Conservation (phyloP, 2,888 invertebrate species). For the Vannuccia rotundouncinata region DNA sequence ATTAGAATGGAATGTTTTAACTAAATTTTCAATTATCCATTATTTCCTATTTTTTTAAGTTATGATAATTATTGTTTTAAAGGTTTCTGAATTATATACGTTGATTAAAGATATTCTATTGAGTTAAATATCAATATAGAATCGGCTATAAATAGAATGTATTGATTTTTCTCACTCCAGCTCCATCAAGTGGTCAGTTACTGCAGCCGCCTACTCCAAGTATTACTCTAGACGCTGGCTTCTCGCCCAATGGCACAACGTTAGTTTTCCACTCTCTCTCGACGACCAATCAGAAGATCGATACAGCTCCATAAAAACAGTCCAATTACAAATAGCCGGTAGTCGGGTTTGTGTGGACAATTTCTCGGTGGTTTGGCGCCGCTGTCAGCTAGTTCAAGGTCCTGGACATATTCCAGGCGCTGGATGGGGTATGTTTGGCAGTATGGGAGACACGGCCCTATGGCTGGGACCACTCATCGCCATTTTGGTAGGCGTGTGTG, state of each 20-base stretch:
- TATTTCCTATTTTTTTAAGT: too few species aligned
- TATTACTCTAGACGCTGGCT: not conserved
- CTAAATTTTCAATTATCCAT: too few species aligned
- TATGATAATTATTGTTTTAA: too few species aligned
- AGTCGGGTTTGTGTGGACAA: slow-evolving; percentile 9
- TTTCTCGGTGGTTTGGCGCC: not conserved
- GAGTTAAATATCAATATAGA: too few species aligned
- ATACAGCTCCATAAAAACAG: not conserved
- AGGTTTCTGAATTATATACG: too few species aligned
- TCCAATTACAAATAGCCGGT: not conserved
- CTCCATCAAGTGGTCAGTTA: not conserved
- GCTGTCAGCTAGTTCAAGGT: not conserved
- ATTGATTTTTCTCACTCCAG: too few species aligned
- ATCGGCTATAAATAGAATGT: too few species aligned
- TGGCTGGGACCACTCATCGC: not conserved
- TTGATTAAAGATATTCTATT: too few species aligned
- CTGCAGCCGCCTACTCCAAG: not conserved
- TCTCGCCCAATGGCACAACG: slow-evolving; percentile 11
- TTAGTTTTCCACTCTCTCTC: not conserved
- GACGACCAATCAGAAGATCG: not conserved
- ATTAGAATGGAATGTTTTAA: too few species aligned
- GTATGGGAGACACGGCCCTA: not conserved
- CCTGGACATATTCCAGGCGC: not conserved
- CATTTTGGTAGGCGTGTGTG: not conserved
- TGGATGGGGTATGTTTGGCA: slow-evolving; percentile 6